Evolutionary conservation across 2,888 invertebrate species (phyloP).

Genomic region (Clostera curtula): DNA sequence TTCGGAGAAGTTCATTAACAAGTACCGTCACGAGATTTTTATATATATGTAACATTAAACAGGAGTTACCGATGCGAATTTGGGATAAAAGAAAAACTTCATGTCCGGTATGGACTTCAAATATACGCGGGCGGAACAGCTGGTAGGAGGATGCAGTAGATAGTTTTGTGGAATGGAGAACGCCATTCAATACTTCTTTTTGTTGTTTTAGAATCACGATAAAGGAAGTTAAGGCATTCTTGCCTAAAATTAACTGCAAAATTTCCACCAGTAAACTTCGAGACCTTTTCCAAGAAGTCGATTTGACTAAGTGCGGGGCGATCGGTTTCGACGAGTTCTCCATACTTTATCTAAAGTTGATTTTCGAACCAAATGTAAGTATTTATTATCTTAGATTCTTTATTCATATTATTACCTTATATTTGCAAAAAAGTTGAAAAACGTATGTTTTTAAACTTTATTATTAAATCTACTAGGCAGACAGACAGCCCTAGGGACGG

Average conservation of each 20-base stretch:
- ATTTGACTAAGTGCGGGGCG: constrained; percentile 83
- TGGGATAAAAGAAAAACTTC: too few species aligned
- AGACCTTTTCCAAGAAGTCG: constrained; percentile 91
- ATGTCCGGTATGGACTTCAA: too few species aligned
- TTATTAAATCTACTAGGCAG: too few species aligned
- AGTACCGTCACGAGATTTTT: too few species aligned
- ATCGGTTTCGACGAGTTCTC: constrained; percentile 94
- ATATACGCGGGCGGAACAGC: too few species aligned
- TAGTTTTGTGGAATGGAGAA: not conserved
- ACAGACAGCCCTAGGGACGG: too few species aligned
- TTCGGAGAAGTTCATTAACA: too few species aligned
- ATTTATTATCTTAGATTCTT: not conserved
- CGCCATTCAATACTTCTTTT: constrained; percentile 3
- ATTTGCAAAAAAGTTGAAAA: constrained; percentile 21
- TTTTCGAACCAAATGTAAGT: constrained; percentile 86
- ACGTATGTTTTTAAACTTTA: too few species aligned
- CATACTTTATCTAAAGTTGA: constrained; percentile 86
- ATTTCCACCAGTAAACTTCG: constrained; percentile 88
- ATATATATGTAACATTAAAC: too few species aligned
- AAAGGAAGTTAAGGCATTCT: constrained; percentile 92
- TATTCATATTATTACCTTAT: constrained; percentile 1
- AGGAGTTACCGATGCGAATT: too few species aligned
- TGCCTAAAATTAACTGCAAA: constrained; percentile 93
- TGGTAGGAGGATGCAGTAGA: too few species aligned
- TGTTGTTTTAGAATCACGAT: constrained; percentile 86